Percentiles rank a stretch among this genome's conserved stretches.
Evolutionary conservation across 2,113 vertebrate genomes (phyloP).

Genomic region (Dicrurus megarhynchus): DNA sequence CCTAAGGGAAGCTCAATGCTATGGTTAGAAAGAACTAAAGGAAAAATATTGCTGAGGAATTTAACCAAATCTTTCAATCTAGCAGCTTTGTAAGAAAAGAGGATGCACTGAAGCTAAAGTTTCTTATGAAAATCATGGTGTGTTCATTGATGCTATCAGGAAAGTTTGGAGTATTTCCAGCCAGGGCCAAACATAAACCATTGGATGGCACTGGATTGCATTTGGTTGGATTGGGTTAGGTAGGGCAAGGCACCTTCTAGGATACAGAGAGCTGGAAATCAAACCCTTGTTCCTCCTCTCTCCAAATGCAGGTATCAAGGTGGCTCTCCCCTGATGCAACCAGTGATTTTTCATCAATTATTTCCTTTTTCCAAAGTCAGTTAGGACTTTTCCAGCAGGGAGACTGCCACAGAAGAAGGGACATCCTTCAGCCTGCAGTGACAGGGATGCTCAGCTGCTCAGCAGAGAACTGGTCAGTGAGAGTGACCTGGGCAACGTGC

Average conservation of each 20-base stretch:
- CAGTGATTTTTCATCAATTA: not conserved
- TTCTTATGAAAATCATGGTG: fast-evolving
- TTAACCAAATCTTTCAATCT: not conserved
- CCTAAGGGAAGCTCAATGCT: not conserved
- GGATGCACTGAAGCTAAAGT: not conserved
- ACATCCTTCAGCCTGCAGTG: not conserved
- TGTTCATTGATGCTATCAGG: not conserved
- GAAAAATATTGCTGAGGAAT: not conserved
- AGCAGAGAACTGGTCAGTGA: not conserved
- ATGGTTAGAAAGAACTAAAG: not conserved
- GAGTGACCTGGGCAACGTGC: fast-evolving
- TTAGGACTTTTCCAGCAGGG: not conserved
- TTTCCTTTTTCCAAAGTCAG: not conserved
- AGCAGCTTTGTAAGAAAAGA: not conserved
- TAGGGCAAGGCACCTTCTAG: not conserved
- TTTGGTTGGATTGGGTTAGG: not conserved
- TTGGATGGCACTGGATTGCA: not conserved
- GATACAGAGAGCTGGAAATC: not conserved
- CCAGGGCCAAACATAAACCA: not conserved
- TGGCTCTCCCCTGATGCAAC: fast-evolving
- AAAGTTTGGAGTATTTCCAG: not conserved
- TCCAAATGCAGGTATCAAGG: not conserved
- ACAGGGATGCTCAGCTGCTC: not conserved
- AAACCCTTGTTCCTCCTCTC: not conserved
- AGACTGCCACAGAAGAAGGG: not conserved